These are phyloP conservation scores for Gallinago solitaria DNA, from an alignment of 2,797 vertebrate species.

Conservation along the genomic window DNA sequence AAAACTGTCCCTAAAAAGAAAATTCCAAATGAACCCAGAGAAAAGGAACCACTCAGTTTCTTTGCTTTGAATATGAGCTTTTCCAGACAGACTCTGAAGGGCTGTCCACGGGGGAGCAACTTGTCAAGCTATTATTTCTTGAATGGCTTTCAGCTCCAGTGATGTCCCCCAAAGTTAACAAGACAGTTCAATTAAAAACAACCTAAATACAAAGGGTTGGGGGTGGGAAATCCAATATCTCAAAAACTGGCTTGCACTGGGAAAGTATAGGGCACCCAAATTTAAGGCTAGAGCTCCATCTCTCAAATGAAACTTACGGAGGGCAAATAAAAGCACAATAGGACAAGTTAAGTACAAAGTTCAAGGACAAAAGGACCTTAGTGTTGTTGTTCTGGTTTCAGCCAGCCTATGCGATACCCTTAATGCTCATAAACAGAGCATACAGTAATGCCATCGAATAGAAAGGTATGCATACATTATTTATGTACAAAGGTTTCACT, in stretches of 20 bases:
- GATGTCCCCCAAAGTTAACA: conserved; percentile 48
- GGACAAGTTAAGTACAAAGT: background rate
- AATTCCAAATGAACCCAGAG: conserved; percentile 31
- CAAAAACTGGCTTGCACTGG: background rate
- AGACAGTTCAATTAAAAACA: conserved; percentile 63
- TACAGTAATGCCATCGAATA: background rate
- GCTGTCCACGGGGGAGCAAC: background rate
- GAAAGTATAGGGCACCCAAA: conserved; percentile 35
- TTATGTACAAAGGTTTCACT: background rate
- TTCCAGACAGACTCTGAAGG: conserved; percentile 31
- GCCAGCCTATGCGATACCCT: background rate
- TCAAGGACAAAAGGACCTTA: background rate
- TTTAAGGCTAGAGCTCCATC: background rate
- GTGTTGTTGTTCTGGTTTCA: background rate
- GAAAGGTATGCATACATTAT: background rate
- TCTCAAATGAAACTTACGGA: background rate
- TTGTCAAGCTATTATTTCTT: conserved; percentile 39
- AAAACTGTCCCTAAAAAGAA: conserved; percentile 35
- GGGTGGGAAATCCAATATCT: background rate
- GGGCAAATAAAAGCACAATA: background rate
- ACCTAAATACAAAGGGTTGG: background rate
- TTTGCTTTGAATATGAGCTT: conserved; percentile 31
- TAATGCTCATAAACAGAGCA: background rate
- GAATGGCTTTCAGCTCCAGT: conserved; percentile 34
- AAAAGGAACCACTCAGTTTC: conserved; percentile 17